phyloP scores from a whole-genome alignment of 2,888 invertebrate species.

The Torymus texanus region DNA sequence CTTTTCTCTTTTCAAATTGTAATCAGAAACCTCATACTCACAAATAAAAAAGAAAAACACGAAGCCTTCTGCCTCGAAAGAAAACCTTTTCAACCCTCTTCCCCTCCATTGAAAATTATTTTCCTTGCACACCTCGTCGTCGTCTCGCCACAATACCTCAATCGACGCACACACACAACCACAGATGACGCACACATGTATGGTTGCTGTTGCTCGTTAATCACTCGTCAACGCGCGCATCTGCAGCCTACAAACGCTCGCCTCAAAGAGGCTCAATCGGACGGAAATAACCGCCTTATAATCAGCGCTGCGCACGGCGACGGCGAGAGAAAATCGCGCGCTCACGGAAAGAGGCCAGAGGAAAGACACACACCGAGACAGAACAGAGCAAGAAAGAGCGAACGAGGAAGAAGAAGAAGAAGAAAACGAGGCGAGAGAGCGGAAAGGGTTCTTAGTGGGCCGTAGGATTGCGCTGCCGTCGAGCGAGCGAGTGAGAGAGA shows the following conservation, averaged over 20 bases:
- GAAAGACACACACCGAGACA: constrained; percentile 10
- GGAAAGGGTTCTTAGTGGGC: constrained; percentile 49
- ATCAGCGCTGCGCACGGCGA: constrained; percentile 19
- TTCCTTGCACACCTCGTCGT: no score
- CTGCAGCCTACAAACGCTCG: background rate
- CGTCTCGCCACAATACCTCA: no score
- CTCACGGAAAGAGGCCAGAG: background rate
- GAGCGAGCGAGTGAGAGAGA: constrained; percentile 23
- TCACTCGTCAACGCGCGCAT: background rate
- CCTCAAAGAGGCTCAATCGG: constrained; percentile 42
- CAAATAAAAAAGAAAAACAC: no score
- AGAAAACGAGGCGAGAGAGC: constrained; percentile 42
- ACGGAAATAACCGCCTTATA: constrained; percentile 46
- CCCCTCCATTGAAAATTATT: no score
- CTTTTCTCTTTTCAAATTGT: no score
- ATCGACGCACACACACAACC: no score
- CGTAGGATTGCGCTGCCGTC: constrained; percentile 38
- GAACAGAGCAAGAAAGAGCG: background rate
- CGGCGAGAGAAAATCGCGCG: background rate
- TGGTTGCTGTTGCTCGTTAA: constrained; percentile 15
- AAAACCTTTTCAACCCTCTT: no score
- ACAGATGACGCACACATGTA: no score
- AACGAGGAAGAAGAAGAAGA: constrained; percentile 35
- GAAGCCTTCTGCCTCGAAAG: no score
- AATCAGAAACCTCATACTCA: no score